Conservation (phyloP, 2,113 vertebrate species). For the Alethe castanea region DNA sequence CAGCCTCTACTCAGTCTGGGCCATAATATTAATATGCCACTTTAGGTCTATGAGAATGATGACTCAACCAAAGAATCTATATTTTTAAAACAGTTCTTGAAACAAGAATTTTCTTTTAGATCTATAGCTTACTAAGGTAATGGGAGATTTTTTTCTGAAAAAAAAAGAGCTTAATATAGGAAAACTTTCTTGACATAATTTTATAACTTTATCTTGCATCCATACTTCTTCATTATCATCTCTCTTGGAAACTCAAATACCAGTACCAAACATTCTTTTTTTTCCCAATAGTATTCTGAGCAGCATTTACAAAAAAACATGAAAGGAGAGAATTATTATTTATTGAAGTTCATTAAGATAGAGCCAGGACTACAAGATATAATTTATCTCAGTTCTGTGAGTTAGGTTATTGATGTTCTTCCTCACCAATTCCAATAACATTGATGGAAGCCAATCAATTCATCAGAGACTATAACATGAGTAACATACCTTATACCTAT, state of each 20-base stretch:
- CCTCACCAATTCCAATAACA: not conserved
- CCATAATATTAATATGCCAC: not conserved
- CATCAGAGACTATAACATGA: not conserved
- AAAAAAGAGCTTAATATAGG: not conserved
- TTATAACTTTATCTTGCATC: not conserved
- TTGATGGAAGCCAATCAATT: not conserved
- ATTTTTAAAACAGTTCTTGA: not conserved
- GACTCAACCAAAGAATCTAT: not conserved
- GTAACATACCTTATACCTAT: accelerated
- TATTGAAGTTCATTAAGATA: not conserved
- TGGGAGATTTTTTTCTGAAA: not conserved
- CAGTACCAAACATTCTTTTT: not conserved
- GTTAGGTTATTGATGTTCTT: not conserved
- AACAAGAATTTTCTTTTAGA: not conserved
- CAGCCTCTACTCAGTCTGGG: not conserved
- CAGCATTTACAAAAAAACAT: not conserved
- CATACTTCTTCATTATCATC: not conserved
- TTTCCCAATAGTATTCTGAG: not conserved
- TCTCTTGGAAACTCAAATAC: not conserved
- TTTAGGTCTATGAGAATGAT: not conserved
- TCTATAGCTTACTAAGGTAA: not conserved
- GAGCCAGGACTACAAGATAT: not conserved
- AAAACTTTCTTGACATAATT: not conserved
- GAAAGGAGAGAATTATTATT: not conserved
- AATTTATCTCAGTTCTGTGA: not conserved